These are phyloP conservation scores for Sebastes alutus DNA, from an alignment of 2,797 vertebrate species.

Conservation along the genomic window DNA sequence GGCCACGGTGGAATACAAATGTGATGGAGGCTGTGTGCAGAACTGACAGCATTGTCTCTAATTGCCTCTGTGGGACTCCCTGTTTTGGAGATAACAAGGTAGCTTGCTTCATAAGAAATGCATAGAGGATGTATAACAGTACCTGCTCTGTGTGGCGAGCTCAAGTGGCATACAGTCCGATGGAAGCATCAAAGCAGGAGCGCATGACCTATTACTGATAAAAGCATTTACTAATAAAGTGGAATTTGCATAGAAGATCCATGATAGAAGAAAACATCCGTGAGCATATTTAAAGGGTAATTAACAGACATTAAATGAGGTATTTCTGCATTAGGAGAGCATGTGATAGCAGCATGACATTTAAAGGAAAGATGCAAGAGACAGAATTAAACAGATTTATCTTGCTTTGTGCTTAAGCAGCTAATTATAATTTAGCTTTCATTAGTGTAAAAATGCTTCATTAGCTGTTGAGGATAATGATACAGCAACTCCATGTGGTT, in stretches of 20 bases:
- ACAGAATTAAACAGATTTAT: not conserved
- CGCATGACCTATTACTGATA: not conserved
- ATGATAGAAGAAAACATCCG: not conserved
- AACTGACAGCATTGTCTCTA: constrained; percentile 4
- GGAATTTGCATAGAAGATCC: not conserved
- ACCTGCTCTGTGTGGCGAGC: not conserved
- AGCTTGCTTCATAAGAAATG: not conserved
- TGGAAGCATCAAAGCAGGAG: not conserved
- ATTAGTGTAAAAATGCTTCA: not conserved
- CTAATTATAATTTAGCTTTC: not conserved
- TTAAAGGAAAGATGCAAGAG: not conserved
- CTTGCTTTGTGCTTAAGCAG: not conserved
- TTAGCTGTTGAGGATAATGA: not conserved
- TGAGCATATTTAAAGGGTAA: not conserved
- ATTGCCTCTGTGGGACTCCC: constrained; percentile 5
- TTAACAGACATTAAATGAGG: not conserved
- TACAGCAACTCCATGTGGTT: constrained; percentile 38
- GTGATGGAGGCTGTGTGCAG: not conserved
- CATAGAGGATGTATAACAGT: not conserved
- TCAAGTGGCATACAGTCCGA: not conserved
- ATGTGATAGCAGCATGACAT: constrained; percentile 12
- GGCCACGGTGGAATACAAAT: constrained; percentile 6
- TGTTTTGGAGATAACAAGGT: constrained; percentile 11
- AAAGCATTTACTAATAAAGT: not conserved
- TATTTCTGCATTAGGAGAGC: not conserved